Evolutionary conservation across 1,140 invertebrate species (phyloP), one percentile per base, ranked within the genome.

Genomic region (Babylonia areolata): DNA sequence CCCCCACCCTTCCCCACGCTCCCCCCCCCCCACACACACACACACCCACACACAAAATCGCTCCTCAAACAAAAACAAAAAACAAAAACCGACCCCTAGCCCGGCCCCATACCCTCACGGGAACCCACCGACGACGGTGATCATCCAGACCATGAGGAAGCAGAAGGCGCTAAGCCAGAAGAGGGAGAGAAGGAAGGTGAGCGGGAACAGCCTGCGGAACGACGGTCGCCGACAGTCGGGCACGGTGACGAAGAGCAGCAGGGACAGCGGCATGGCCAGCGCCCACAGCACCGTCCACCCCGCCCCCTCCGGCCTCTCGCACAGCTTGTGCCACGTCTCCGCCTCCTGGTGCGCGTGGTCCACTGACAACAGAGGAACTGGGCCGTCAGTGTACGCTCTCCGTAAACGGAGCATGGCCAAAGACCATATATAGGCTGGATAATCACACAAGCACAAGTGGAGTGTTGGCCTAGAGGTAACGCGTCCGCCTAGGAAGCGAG

Each of bases 61-160:
- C n/a, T n/a, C n/a, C n/a, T n/a, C n/a, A n/a, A n/a, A n/a, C n/a
- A n/a, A n/a, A n/a, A n/a, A n/a, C n/a, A n/a, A n/a, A n/a, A n/a
- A n/a, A n/a, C n/a, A n/a, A n/a, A n/a, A n/a, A n/a, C n/a, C n/a
- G n/a, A n/a, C 15, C 75, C 15, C 12, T 77, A n/a, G 15, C 46
- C 40, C n/a, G n/a, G n/a, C n/a, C n/a, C n/a, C n/a, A n/a, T n/a
- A n/a, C n/a, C n/a, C n/a, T n/a, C n/a, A n/a, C n/a, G n/a, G n/a
- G 71, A 75, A 94, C 94, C 95, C 95, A 98, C 97, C 97, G 88
- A 98, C 96, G 87, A 98, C 96, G 40, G 98, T 98, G 79, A 99
- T 98, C 95, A 98, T 97, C 97, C 97, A 99, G 17, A 98, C 97
- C 64, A 97, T 97, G 0, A 98, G 91, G 93, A 98, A 99, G 2